Base-by-base conservation (phyloP, 2,113 vertebrate species). In the Albula glossodonta region DNA sequence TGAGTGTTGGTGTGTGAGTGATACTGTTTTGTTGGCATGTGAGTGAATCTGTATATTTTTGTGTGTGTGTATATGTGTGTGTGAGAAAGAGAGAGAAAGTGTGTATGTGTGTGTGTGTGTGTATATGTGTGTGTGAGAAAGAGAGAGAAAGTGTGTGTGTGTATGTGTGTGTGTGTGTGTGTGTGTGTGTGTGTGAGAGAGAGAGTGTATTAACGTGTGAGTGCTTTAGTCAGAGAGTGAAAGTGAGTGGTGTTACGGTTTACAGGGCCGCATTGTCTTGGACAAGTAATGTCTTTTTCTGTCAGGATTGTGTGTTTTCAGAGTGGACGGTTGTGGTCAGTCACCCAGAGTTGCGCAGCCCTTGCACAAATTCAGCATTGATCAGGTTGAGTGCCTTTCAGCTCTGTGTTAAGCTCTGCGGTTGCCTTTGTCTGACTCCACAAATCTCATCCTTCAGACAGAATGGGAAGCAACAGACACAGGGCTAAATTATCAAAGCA, bases 61-160 rank as follows among this genome's bases (percentile, higher is more conserved):
- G 56, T 15, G 56, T 11, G 56, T 12, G 56, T 60, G 56, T 60
- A 1, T 11, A 2, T 13, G 56, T 3, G 56, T 60, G 56, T 60
- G 56, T 60, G 56, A 11, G 7, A 60, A 15, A 11, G 56, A 60
- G 56, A 60, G 56, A 9, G 56, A 15, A 88, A 87, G 90, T 90
- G 17, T 5, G n/a, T 3, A 22, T 60, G 13, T 63, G 93, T 93
- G 94, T 31, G 51, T 31, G 51, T 56, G 51, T 51, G 80, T 17
- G 19, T 11, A 19, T 25, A 10, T 56, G 80, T 2, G 56, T 2
- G 56, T 57, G 56, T 57, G 56, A 0, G 56, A 0, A 15, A 57
- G 56, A 7, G 56, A 57, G 56, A 57, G 56, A 4, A 2, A 13
- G 56, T 57, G 4, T 57, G 56, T 9, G 4, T 2, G 4, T 2